Base-by-base conservation (phyloP, 2,888 invertebrate genomes). In the Acleris emargana region DNA sequence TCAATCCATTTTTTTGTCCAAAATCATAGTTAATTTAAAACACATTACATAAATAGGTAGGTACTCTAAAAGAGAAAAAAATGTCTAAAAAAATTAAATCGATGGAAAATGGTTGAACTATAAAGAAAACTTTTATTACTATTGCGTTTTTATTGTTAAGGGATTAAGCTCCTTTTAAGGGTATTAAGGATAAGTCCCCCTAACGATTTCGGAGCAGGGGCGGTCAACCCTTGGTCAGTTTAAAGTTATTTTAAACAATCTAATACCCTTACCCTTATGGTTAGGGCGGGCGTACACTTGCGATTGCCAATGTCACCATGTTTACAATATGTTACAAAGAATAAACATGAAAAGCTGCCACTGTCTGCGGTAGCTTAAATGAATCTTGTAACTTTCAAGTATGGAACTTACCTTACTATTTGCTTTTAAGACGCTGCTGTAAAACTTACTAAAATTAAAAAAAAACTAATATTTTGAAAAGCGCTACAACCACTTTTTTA, bases 211-310 rank as follows among this genome's bases (percentile, higher is more conserved):
- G 72, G 68, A 71, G 74, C 73, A 77, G 78, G 82, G 83, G 77
- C 68, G 71, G 32, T 67, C 76, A 79, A 86, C 88, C 89, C 86
- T 83, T 74, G 81, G 76, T 76, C 76, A 71, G 73, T 78, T 73
- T 82, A 84, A 86, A 87, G 76, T 86, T 86, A 87, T 83, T 89
- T 89, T 89, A 88, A 90, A 86, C 86, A 84, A 87, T 86, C 77
- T 81, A 76, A 82, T 80, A 75, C 76, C 72, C 71, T 62, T 62
- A 68, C 68, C 71, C 73, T 62, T 54, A 64, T 61, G 69, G 43
- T 38, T 25, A 66, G 60, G 66, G 45, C 51, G 45, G 32, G 13
- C 38, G 57, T 60, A 57, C 57, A 47, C 66, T 45, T 25, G 47
- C 64, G 38, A 45, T 45, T 47, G 13, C 16, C 1, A 18, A 9